Percentiles rank a stretch among this genome's conserved stretches.
phyloP scores from a whole-genome alignment of 2,113 vertebrate genomes.

The Cyphomyrus discorhynchus region DNA sequence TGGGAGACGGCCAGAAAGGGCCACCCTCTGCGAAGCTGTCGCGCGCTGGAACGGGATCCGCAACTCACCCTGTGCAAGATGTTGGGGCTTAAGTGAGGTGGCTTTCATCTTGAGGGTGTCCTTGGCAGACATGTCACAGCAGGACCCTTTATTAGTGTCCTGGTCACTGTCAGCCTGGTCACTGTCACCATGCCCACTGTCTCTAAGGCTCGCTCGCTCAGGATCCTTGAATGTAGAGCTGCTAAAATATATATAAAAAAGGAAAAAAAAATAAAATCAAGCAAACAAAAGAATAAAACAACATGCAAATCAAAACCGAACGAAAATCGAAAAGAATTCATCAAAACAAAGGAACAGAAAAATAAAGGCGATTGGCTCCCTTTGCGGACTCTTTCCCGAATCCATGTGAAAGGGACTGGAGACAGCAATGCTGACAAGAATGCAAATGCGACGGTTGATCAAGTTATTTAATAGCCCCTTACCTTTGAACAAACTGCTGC shows the following conservation, averaged over 20 bases:
- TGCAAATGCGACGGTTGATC: conserved; percentile 64
- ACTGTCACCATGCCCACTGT: conserved; percentile 98
- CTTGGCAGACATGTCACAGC: conserved; percentile 98
- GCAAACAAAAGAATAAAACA: conserved; percentile 38
- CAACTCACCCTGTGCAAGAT: conserved; percentile 91
- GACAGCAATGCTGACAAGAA: conserved; percentile 63
- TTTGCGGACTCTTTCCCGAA: conserved; percentile 36
- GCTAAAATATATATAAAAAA: conserved; percentile 59
- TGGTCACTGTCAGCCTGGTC: conserved; percentile 99
- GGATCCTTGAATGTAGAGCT: conserved; percentile 98
- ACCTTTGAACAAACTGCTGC: conserved; percentile 99
- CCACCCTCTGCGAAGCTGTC: neutral
- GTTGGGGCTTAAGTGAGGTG: conserved; percentile 84
- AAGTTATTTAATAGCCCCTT: conserved; percentile 80
- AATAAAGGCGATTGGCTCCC: conserved; percentile 27
- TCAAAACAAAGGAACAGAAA: neutral
- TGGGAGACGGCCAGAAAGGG: conserved; percentile 41
- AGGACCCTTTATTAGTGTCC: conserved; percentile 99
- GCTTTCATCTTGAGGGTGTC: conserved; percentile 98
- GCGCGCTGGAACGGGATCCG: conserved; percentile 44
- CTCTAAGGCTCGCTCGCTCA: conserved; percentile 95
- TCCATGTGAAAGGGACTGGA: conserved; percentile 56
- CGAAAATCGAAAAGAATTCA: neutral
- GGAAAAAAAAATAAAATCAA: conserved; percentile 21
- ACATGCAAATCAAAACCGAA: conserved; percentile 23